Evolutionary conservation across 2,113 vertebrate genomes (phyloP).

Genomic region (Capreolus pygargus): DNA sequence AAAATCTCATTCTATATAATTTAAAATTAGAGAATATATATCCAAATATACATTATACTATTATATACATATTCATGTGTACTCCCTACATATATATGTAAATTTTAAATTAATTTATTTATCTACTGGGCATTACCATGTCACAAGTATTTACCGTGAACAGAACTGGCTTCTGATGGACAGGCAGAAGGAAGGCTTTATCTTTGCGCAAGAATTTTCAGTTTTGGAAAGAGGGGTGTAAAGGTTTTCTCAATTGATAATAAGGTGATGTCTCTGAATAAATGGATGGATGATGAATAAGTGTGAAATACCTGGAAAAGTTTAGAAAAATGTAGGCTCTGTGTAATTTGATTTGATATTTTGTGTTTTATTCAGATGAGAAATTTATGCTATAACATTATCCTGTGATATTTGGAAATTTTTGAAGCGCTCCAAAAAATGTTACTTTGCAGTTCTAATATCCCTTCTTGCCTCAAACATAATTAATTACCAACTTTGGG

Average conservation of each 20-base stretch:
- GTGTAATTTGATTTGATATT: neutral
- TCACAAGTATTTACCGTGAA: neutral
- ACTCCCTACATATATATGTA: neutral
- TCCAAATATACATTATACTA: neutral
- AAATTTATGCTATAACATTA: neutral
- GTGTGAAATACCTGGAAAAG: neutral
- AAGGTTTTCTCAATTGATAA: neutral
- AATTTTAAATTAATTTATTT: neutral
- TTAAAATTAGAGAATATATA: slow-evolving; percentile 16
- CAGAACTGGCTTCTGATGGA: neutral
- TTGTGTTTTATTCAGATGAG: neutral
- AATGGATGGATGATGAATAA: neutral
- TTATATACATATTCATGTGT: neutral
- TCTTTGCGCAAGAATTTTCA: neutral
- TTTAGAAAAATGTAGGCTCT: neutral
- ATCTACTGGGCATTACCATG: neutral
- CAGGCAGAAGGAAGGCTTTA: neutral
- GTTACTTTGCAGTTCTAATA: slow-evolving; percentile 33
- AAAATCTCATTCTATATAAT: neutral
- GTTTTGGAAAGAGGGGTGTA: neutral
- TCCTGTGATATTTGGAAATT: neutral
- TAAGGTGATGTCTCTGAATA: neutral
- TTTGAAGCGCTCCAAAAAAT: neutral
- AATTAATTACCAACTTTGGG: slow-evolving; percentile 8
- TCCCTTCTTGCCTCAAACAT: neutral